Conservation (phyloP, 2,797 vertebrate species). For the Steatocranus sp. region DNA sequence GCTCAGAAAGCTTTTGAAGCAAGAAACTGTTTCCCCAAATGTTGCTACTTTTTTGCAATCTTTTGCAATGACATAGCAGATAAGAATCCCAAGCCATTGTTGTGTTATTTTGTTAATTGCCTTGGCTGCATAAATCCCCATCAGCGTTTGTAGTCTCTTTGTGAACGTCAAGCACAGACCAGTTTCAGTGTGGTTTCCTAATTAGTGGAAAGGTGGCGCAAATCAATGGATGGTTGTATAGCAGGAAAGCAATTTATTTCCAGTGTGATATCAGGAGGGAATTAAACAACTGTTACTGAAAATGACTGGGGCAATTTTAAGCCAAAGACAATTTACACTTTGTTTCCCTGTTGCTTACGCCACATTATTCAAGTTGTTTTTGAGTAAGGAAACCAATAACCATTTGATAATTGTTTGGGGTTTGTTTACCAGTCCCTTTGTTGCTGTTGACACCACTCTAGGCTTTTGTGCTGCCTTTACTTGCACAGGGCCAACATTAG, state of each 20-base stretch:
- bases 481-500: neutral
- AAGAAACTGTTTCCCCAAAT: neutral
- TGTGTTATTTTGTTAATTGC: conserved; percentile 21
- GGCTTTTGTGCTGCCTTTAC: neutral
- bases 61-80: neutral
- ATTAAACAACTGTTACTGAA: conserved; percentile 27
- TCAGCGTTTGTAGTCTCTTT: neutral
- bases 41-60: neutral
- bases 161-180: neutral
- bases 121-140: neutral
- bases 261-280: neutral
- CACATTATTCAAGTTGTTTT: neutral
- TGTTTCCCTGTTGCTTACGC: neutral
- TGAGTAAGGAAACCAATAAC: neutral
- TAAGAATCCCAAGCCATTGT: neutral
- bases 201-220: conserved; percentile 16
- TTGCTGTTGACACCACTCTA: neutral
- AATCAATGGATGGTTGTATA: conserved; percentile 7
- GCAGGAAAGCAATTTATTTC: neutral
- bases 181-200: conserved; percentile 11
- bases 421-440: conserved; percentile 7
- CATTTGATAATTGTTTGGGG: conserved; percentile 15
- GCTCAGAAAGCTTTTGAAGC: neutral
- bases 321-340: conserved; percentile 21
- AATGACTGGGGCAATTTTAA: neutral